These are phyloP conservation scores for Pegoplata infirma DNA, from an alignment of 2,888 invertebrate genomes.

Conservation along the genomic window DNA sequence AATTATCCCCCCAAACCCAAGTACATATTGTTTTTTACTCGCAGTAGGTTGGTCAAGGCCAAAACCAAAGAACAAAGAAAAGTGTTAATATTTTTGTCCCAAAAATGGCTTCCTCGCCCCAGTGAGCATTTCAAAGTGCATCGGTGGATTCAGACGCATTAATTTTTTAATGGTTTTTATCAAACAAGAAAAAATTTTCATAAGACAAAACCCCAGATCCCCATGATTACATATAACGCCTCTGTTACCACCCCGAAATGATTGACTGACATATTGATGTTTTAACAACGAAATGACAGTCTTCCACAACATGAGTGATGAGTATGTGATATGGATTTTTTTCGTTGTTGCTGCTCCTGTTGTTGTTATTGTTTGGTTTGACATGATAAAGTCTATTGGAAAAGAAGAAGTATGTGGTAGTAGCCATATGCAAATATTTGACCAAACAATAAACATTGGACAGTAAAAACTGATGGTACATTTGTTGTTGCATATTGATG, in stretches of 20 bases:
- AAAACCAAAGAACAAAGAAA: too few relatives aligned
- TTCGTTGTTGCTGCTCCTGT: too few relatives aligned
- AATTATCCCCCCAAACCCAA: too few relatives aligned
- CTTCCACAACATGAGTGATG: constrained; percentile 55
- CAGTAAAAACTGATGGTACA: constrained; percentile 37
- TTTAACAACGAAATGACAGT: constrained; percentile 60
- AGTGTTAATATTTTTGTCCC: too few relatives aligned
- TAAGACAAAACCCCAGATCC: too few relatives aligned
- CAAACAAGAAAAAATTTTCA: too few relatives aligned
- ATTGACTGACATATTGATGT: constrained; percentile 64
- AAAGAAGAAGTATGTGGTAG: constrained; percentile 24
- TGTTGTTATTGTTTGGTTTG: constrained; percentile 16
- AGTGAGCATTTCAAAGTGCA: too few relatives aligned
- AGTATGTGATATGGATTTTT: constrained; percentile 57
- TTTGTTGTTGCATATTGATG: constrained; percentile 9
- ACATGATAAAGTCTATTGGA: constrained; percentile 52
- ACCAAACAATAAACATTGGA: constrained; percentile 57
- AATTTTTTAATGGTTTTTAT: too few relatives aligned
- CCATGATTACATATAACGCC: constrained; percentile 6
- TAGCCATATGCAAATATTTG: constrained; percentile 58
- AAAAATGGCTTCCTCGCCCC: too few relatives aligned
- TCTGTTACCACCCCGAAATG: constrained; percentile 57
- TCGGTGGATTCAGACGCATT: too few relatives aligned
- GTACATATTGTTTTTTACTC: too few relatives aligned
- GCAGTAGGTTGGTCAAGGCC: too few relatives aligned